Conservation (phyloP, 2,113 vertebrate genomes). For the Rhinogobius similis region DNA sequence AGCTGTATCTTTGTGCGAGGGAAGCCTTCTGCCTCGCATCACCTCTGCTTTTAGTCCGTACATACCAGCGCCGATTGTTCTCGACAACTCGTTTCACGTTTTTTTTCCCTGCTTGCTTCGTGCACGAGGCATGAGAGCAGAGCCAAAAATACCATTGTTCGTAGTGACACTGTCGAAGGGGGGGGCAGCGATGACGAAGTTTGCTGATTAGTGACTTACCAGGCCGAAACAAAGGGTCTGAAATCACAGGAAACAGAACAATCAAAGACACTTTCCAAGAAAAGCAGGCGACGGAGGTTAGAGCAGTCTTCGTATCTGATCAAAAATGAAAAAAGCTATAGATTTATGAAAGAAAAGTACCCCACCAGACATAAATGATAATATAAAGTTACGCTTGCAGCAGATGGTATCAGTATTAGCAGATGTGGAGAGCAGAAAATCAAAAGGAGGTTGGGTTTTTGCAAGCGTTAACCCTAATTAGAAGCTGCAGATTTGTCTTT, state of each 20-base stretch:
- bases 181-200: slow-evolving; percentile 72
- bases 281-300: slow-evolving; percentile 60
- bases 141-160: slow-evolving; percentile 73
- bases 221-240: slow-evolving; percentile 73
- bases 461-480: slow-evolving; percentile 38
- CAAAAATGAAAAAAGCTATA: slow-evolving; percentile 27
- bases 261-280: slow-evolving; percentile 81
- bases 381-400: slow-evolving; percentile 34
- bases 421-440: slow-evolving; percentile 13
- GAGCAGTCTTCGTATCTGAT: slow-evolving; percentile 53
- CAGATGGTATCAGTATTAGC: slow-evolving; percentile 21
- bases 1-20: neutral
- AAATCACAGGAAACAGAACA: slow-evolving; percentile 80
- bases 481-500: slow-evolving; percentile 12
- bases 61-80: slow-evolving; percentile 63
- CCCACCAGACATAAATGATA: slow-evolving; percentile 13
- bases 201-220: slow-evolving; percentile 74
- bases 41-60: slow-evolving; percentile 31
- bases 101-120: slow-evolving; percentile 27
- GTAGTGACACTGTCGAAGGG: slow-evolving; percentile 56
- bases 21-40: neutral
- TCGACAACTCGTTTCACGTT: slow-evolving; percentile 27
- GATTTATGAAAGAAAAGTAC: slow-evolving; percentile 30
- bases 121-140: slow-evolving; percentile 60
- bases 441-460: slow-evolving; percentile 36